Evolutionary conservation across 2,888 invertebrate genomes (phyloP).

Genomic region (Cryptosula pallasiana): DNA sequence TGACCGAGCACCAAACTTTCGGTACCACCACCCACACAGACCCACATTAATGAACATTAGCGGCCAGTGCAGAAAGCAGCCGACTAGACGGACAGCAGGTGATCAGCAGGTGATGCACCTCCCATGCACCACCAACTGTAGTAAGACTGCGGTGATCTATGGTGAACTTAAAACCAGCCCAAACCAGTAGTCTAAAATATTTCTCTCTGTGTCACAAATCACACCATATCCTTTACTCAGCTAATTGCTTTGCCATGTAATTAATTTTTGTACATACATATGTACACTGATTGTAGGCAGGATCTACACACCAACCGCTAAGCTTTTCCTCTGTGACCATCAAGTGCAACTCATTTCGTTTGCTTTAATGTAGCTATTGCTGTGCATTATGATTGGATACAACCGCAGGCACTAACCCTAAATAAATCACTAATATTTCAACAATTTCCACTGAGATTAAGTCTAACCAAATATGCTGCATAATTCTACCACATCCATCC

Average conservation of each 20-base stretch:
- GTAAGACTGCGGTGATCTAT: too few relatives aligned
- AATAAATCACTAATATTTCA: not conserved
- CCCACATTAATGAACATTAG: too few relatives aligned
- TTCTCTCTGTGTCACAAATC: not conserved
- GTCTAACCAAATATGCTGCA: not conserved
- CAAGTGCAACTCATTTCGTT: not conserved
- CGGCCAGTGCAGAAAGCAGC: too few relatives aligned
- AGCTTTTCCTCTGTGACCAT: slow-evolving; percentile 10
- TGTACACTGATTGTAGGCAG: not conserved
- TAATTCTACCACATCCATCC: not conserved
- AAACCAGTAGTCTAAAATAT: too few relatives aligned
- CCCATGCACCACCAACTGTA: too few relatives aligned
- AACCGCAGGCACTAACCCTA: not conserved
- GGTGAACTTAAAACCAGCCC: too few relatives aligned
- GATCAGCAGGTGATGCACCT: too few relatives aligned
- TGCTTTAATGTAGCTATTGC: not conserved
- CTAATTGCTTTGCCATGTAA: not conserved
- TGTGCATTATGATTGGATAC: not conserved
- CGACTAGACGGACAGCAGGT: too few relatives aligned
- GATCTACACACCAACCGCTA: slow-evolving; percentile 9
- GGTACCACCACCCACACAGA: too few relatives aligned
- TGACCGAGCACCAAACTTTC: too few relatives aligned
- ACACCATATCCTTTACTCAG: not conserved
- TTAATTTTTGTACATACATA: not conserved
- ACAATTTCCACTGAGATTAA: slow-evolving; percentile 16